Base-by-base conservation (phyloP, 2,113 vertebrate genomes). In the Ivindomyrus marchei region DNA sequence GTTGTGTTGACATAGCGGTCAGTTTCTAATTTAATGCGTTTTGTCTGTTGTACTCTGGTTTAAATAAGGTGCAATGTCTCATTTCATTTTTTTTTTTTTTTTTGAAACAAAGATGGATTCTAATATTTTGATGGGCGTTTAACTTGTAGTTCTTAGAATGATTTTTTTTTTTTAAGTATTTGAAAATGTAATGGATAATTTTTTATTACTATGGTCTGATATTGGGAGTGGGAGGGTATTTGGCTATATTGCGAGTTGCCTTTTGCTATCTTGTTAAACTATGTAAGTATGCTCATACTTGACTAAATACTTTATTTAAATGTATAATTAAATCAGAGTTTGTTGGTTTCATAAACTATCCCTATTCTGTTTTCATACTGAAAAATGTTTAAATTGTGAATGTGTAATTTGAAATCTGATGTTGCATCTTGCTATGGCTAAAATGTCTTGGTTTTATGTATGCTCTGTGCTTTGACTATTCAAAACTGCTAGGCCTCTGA, bases 371-470 rank as follows among this genome's bases (percentile, higher is more conserved):
- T 95, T 95, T 96, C 94, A 94, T 96, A 95, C 94, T 96, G 96
- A 96, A 95, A 87, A 83, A 94, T 95, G 93, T 95, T 96, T 92
- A 95, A 94, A 95, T 95, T 92, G 94, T 96, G 95, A 96, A 96
- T 96, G 95, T 96, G 95, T 95, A 91, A 95, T 95, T 95, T 96
- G 96, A 96, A 96, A 96, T 96, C 95, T 91, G 96, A 96, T 96
- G 96, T 96, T 96, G 96, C 96, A 96, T 96, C 96, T 96, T 96
- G 91, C 93, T 94, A 93, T 95, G 94, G 95, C 95, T 93, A 95
- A 93, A 94, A 92, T 92, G 91, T 92, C 91, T 95, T 93, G 94
- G 93, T 94, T 94, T 93, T 94, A 94, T 95, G 94, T 95, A 91
- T 95, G 93, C 95, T 95, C 90, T 94, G 93, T 94, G 94, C 92